phyloP scores from a whole-genome alignment of 2,797 vertebrate species.

The Alfaro cultratus region DNA sequence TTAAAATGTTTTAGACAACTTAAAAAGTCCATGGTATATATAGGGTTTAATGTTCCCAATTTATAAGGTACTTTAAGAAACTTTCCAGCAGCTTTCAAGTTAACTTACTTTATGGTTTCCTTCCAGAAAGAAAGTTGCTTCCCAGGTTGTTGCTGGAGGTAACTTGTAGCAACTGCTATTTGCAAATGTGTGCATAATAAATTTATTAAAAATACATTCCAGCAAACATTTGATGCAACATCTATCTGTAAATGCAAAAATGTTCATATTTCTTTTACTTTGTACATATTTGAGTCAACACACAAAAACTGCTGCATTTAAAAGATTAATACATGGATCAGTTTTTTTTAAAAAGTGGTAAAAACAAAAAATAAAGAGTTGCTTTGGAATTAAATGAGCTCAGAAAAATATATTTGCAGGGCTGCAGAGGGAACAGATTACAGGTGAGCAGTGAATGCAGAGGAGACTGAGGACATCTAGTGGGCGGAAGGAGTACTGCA shows the following conservation, averaged over 20 bases:
- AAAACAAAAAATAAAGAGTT: neutral
- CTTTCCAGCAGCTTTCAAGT: neutral
- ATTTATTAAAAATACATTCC: neutral
- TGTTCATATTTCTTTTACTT: neutral
- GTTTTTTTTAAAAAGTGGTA: neutral
- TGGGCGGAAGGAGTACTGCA: neutral
- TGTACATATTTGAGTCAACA: neutral
- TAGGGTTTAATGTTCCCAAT: neutral
- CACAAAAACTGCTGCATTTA: neutral
- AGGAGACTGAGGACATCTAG: constrained; percentile 3
- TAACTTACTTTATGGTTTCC: neutral
- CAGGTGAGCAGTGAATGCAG: neutral
- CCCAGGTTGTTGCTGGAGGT: neutral
- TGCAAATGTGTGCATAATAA: neutral
- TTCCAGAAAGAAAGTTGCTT: neutral
- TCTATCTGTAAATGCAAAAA: neutral
- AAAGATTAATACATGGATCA: neutral
- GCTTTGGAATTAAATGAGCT: neutral
- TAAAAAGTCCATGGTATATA: neutral
- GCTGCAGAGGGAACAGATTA: neutral
- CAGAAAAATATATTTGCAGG: neutral
- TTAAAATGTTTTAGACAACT: neutral
- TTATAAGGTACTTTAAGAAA: neutral
- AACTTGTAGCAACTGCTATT: neutral
- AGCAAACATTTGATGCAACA: neutral